A percentile compares a stretch with the other conserved stretches of the same genome.
Evolutionary conservation across 2,113 vertebrate species (phyloP).

Genomic region (Chaenogobius annularis): DNA sequence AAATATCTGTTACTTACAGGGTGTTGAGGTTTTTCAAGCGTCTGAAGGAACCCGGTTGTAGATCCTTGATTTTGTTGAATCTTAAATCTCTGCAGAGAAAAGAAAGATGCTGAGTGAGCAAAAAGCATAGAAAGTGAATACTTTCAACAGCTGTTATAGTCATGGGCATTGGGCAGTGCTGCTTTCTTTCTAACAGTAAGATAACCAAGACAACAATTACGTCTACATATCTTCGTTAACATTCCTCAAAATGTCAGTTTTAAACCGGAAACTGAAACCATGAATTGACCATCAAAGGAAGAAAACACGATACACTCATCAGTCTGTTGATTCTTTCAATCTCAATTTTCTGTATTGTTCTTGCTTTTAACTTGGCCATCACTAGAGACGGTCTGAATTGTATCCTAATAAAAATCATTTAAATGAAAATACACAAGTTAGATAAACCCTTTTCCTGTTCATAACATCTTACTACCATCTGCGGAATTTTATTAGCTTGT

Average conservation of each 20-base stretch:
- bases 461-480: slow-evolving; percentile 1
- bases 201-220: background rate
- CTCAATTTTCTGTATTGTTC: too few relatives aligned
- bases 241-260: too few relatives aligned
- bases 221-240: too few relatives aligned
- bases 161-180: background rate
- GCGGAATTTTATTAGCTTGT: slow-evolving; percentile 23
- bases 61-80: slow-evolving; percentile 97
- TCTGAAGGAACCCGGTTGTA: slow-evolving; percentile 88
- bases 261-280: too few relatives aligned
- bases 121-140: background rate
- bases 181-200: slow-evolving; percentile 6
- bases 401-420: too few relatives aligned
- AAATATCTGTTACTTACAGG: slow-evolving; percentile 83
- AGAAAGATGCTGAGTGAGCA: slow-evolving; percentile 9
- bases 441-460: slow-evolving; percentile 7
- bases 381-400: too few relatives aligned
- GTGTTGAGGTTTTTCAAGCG: slow-evolving; percentile 93
- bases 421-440: background rate
- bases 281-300: too few relatives aligned
- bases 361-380: too few relatives aligned
- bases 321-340: too few relatives aligned
- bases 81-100: slow-evolving; percentile 87
- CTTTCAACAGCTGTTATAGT: background rate
- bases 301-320: too few relatives aligned